Evolutionary conservation across 2,113 vertebrate species (phyloP), one percentile per base, ranked within the genome.

Genomic region (Steatornis caripensis): DNA sequence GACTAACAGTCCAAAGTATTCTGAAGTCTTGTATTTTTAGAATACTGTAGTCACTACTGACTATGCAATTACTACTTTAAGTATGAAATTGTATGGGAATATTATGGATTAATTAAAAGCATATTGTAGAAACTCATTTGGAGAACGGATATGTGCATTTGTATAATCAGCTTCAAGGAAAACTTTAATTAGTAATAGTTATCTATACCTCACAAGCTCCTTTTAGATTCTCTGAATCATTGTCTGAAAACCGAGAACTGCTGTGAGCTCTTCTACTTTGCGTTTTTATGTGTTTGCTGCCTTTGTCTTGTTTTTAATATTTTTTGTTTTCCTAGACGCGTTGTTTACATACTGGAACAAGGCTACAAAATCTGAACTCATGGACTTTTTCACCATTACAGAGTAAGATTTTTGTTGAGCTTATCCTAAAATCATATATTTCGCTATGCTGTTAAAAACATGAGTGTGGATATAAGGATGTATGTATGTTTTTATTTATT

Each of bases 261-360:
- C n/a, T n/a, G n/a, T n/a, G n/a, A n/a, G n/a, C n/a, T n/a, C n/a
- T n/a, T n/a, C n/a, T n/a, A n/a, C n/a, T n/a, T n/a, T n/a, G n/a
- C n/a, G n/a, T n/a, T n/a, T n/a, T n/a, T n/a, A n/a, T n/a, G n/a
- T 70, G 37, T 58, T 68, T 60, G 2, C 26, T 71, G 20, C 39
- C 37, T 77, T 77, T 89, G 24, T 60, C 45, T 51, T 32, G 21
- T 24, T 79, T 94, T 79, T 75, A 79, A 90, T 62, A 36, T 61
- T 81, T 62, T 91, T 94, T 32, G 9, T 84, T 94, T 98, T 96
- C 48, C 46, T 96, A 99, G 99, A 99, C 66, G 99, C 99, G 7
- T 97, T 99, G 93, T 99, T 99, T 98, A 99, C 99, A 0, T 99
- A 99, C 86, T 99, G 99, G 99, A 99, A 99, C 98, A 99, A 99